These are phyloP conservation scores for Podarcis cretensis DNA, from an alignment of 2,113 vertebrate species.

Conservation along the genomic window DNA sequence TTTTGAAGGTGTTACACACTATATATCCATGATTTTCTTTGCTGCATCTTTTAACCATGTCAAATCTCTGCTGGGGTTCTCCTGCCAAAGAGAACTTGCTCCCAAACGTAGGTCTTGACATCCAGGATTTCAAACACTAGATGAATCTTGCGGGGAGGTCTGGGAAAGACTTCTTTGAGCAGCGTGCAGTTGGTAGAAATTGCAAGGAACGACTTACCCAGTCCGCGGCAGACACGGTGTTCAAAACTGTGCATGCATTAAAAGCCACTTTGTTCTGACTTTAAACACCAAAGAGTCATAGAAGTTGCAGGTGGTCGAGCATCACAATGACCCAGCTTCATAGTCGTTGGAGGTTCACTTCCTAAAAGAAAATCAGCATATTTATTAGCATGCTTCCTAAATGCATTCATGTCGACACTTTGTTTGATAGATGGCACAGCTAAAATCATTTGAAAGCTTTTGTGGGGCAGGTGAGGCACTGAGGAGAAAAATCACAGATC, in stretches of 20 bases:
- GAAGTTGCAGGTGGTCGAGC: not conserved
- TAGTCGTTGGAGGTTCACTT: not conserved
- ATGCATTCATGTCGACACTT: not conserved
- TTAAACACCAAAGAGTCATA: not conserved
- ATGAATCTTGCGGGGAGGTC: too few relatives aligned
- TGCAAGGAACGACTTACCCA: too few relatives aligned
- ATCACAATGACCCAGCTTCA: not conserved
- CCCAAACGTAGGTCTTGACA: too few relatives aligned
- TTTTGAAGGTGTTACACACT: too few relatives aligned
- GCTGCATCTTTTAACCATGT: too few relatives aligned
- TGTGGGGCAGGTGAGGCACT: not conserved
- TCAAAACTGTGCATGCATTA: not conserved
- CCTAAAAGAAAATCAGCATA: not conserved
- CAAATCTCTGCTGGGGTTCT: too few relatives aligned
- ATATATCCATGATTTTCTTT: too few relatives aligned
- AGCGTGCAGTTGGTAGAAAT: too few relatives aligned
- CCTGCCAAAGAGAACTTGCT: too few relatives aligned
- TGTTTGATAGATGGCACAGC: not conserved
- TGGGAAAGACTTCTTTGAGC: too few relatives aligned
- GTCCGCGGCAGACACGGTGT: too few relatives aligned
- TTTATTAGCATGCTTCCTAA: not conserved
- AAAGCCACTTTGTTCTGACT: not conserved
- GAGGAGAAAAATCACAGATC: not conserved
- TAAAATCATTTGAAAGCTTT: slow-evolving; percentile 5
- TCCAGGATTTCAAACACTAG: too few relatives aligned